Base-by-base conservation (phyloP, 2,888 invertebrate genomes). In the Drosophila flavopinicola region DNA sequence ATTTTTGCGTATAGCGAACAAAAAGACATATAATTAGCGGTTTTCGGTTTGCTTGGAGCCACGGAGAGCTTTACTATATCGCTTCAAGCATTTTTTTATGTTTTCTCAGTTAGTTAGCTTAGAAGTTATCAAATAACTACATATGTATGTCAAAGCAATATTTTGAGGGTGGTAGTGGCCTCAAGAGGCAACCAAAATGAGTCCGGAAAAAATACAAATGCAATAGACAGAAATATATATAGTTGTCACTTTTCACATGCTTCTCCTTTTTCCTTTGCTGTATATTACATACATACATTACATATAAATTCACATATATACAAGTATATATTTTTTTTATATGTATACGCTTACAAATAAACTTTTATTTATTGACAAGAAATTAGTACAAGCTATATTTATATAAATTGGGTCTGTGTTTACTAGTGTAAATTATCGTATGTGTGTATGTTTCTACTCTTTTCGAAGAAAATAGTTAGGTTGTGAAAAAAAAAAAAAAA, bases 401-500 rank as follows among this genome's bases (percentile, higher is more conserved):
- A 78, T 75, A 78, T 72, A 61, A 78, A 75, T 67, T 67, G 75
- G 56, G 56, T 66, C 66, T 63, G 64, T n/a, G n/a, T n/a, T n/a
- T n/a, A n/a, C 75, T 45, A 7, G 32, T 63, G 47, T 51, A n/a
- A n/a, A n/a, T n/a, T n/a, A n/a, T n/a, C 23, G 24, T 24, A n/a
- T 58, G 61, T 30, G 57, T 67, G 37, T 35, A 13, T 35, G 30
- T 30, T 25, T 9, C 9, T 53, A n/a, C n/a, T n/a, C n/a, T n/a
- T n/a, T n/a, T n/a, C n/a, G n/a, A n/a, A n/a, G n/a, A n/a, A n/a
- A n/a, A n/a, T n/a, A n/a, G 23, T 48, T n/a, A n/a, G n/a, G n/a
- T n/a, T n/a, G n/a, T n/a, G n/a, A n/a, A n/a, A n/a, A n/a, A n/a
- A n/a, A n/a, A n/a, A n/a, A n/a, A n/a, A n/a, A n/a, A n/a, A n/a